Base-by-base conservation (phyloP, 2,888 invertebrate genomes). In the Tetragnatha montana region DNA sequence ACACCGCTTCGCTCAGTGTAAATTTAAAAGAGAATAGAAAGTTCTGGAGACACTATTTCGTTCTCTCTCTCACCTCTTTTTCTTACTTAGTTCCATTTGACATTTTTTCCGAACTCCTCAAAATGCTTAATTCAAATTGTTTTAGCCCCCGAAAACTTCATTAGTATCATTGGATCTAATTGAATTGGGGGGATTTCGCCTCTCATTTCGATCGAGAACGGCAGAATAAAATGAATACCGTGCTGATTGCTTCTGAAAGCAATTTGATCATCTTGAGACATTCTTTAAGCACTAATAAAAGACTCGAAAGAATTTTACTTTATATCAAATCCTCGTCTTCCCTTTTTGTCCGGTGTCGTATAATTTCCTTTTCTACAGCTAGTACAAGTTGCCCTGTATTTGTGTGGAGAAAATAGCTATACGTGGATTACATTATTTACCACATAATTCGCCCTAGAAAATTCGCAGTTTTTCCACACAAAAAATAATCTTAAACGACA, bases 161-260 rank as follows among this genome's bases (percentile, higher is more conserved):
- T 84, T 84, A 84, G 83, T 84, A 69, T 84, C 83, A 84, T 84
- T 76, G 83, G 49, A 76, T 49, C 68, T 84, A 84, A 84, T 84
- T 84, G 83, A 84, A 84, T 75, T 84, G 83, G 49, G 75, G 69
- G 76, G 12, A 60, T 84, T 76, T 76, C 73, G 49, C 22, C 21
- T 84, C 76, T 17, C 47, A 8, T 12, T 75, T 17, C n/a, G 51
- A 49, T 60, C 17, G 35, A 73, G 74, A 73, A 60, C n/a, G 35
- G 74, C 51, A 6, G 51, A 83, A 12, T 8, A 6, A 60, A 14
- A 51, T 22, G 22, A 51, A 68, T 83, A 47, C n/a, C 75, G 74
- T 84, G 76, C 83, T 76, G 83, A 84, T 84, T 84, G 83, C 76
- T 69, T 84, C 49, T 10, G 50, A 76, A 68, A 76, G n/a, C 69